A percentile compares a stretch with the other conserved stretches of the same genome.
Evolutionary conservation across 92 coral and sea anemone genomes (phyloP).

Genomic region (Meandrina meandrites): DNA sequence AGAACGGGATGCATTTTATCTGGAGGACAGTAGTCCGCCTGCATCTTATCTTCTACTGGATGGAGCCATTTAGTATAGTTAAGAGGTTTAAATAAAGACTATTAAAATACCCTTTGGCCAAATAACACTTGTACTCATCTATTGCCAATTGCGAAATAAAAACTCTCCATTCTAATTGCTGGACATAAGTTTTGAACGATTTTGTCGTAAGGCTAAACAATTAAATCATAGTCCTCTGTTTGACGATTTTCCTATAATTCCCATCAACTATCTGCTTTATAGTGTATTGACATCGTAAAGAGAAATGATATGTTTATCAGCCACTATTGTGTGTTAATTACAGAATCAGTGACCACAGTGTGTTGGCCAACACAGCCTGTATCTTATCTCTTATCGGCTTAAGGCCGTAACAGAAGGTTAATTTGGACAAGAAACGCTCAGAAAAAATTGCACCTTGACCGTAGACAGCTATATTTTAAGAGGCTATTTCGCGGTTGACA

Average conservation of each 20-base stretch:
- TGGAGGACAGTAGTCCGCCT: background rate
- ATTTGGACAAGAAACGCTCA: no score
- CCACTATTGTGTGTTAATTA: background rate
- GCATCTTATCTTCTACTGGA: background rate
- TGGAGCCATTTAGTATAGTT: background rate
- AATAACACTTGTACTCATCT: background rate
- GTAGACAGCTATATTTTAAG: background rate
- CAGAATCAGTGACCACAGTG: background rate
- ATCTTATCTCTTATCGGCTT: background rate
- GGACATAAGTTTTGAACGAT: background rate
- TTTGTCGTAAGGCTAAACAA: background rate
- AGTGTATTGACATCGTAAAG: background rate
- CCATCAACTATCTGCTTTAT: background rate
- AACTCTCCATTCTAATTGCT: background rate
- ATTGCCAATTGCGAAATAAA: background rate
- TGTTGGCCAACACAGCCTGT: background rate
- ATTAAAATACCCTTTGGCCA: background rate
- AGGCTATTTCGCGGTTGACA: no score
- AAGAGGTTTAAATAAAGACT: background rate
- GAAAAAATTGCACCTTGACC: background rate
- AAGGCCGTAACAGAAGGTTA: no score
- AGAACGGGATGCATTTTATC: background rate
- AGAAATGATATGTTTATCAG: background rate
- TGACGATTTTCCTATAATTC: background rate
- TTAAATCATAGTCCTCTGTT: background rate